Percentiles rank a stretch among this genome's conserved stretches.
Evolutionary conservation across 1,140 invertebrate genomes (phyloP).

Genomic region (Fopius arisanus): DNA sequence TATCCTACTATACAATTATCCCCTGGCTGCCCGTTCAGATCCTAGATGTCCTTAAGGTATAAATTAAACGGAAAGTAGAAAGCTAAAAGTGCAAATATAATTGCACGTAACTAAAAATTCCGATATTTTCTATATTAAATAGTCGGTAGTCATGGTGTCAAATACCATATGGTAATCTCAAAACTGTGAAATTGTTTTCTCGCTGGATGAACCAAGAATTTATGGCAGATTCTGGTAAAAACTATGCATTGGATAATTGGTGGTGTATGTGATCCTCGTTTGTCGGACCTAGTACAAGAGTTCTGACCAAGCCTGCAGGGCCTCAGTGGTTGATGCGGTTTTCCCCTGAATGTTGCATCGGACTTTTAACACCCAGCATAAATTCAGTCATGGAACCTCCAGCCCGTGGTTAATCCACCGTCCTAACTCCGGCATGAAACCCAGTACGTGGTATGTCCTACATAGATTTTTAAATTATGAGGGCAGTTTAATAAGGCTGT

Average conservation of each 20-base stretch:
- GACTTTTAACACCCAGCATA: conserved; percentile 39
- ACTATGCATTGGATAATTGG: conserved; percentile 26
- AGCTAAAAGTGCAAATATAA: too few species aligned
- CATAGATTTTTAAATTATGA: not conserved
- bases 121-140: too few species aligned
- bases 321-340: conserved; percentile 32
- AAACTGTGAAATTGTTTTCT: not conserved
- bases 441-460: not conserved
- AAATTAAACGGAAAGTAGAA: too few species aligned
- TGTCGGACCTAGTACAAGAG: conserved; percentile 23
- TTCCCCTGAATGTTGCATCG: conserved; percentile 33
- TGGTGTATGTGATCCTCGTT: conserved; percentile 16
- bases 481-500: too few species aligned
- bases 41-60: too few species aligned
- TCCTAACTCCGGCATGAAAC: conserved; percentile 2
- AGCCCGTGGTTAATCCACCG: conserved; percentile 33
- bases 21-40: too few species aligned
- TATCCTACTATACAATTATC: too few species aligned
- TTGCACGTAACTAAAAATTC: too few species aligned
- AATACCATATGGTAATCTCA: not conserved
- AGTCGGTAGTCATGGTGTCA: too few species aligned
- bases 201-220: not conserved
- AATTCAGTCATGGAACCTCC: conserved; percentile 33
- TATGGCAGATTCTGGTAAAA: conserved; percentile 7
- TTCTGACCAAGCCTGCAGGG: not conserved